A percentile compares a stretch with the other conserved stretches of the same genome.
These are phyloP conservation scores for Cavia porcellus DNA, from an alignment of 2,113 vertebrate genomes.

Conservation along the genomic window DNA sequence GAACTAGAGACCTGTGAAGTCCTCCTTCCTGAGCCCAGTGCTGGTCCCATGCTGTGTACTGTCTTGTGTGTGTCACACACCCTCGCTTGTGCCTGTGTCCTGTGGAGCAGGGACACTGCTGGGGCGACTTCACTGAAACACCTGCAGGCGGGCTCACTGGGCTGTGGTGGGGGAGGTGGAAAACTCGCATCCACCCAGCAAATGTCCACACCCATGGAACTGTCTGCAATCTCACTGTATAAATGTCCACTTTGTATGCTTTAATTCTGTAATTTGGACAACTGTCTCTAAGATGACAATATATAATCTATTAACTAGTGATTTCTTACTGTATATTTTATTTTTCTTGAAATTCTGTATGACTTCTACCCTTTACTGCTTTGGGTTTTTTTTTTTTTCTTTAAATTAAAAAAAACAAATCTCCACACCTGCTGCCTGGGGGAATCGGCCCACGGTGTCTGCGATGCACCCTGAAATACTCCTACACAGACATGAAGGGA, in stretches of 20 bases:
- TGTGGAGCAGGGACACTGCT: not conserved
- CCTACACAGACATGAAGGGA: not conserved
- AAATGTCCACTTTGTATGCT: no score
- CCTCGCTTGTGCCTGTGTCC: no score
- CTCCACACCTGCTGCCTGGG: not conserved
- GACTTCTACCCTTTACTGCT: no score
- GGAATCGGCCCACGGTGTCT: not conserved
- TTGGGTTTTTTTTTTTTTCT: no score
- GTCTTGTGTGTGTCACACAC: not conserved
- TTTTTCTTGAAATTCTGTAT: no score
- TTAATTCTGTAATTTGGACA: no score
- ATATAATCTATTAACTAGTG: no score
- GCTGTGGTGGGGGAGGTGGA: not conserved
- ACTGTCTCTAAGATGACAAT: no score
- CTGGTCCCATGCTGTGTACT: not conserved
- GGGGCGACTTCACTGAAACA: not conserved
- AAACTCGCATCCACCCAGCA: not conserved
- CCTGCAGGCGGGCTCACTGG: not conserved
- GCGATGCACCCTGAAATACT: not conserved
- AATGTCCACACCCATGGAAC: no score
- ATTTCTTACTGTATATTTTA: no score
- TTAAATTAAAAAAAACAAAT: no score
- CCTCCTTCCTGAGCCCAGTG: not conserved
- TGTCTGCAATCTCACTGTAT: no score
- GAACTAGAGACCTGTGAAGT: not conserved